Evolutionary conservation across 2,113 vertebrate genomes (phyloP).

Genomic region (Zapus hudsonius): DNA sequence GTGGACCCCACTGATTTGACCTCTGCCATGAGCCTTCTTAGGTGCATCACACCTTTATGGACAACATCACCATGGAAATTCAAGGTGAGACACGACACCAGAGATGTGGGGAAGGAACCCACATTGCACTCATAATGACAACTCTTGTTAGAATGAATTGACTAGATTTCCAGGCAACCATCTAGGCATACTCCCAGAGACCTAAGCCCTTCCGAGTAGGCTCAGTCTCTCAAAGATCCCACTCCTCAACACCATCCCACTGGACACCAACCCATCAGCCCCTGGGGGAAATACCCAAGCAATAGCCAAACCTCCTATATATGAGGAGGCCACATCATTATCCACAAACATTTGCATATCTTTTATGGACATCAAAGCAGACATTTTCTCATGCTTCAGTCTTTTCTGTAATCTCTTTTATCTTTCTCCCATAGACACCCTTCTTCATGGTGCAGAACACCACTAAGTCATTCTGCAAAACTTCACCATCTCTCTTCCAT

Average conservation of each 20-base stretch:
- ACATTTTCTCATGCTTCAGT: background rate
- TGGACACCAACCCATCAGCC: background rate
- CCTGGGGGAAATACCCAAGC: background rate
- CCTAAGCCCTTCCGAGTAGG: too few relatives aligned
- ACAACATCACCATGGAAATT: too few relatives aligned
- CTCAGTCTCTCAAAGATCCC: background rate
- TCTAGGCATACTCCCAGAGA: too few relatives aligned
- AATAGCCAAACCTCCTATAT: background rate
- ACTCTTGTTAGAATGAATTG: background rate
- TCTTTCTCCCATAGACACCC: background rate
- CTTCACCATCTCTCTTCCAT: accelerated
- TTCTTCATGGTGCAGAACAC: background rate
- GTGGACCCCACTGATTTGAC: too few relatives aligned
- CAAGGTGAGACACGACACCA: background rate
- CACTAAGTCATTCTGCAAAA: background rate
- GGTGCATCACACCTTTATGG: background rate
- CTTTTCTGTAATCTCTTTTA: background rate
- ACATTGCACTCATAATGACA: background rate
- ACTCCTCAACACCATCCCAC: background rate
- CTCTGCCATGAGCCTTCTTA: background rate
- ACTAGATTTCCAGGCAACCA: too few relatives aligned
- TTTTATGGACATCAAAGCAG: background rate
- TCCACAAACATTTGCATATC: background rate
- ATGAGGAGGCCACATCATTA: background rate
- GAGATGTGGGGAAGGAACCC: background rate